Evolutionary conservation across 1,140 invertebrate genomes (phyloP), one percentile per base, ranked within the genome.

Genomic region (Penaeus indicus): DNA sequence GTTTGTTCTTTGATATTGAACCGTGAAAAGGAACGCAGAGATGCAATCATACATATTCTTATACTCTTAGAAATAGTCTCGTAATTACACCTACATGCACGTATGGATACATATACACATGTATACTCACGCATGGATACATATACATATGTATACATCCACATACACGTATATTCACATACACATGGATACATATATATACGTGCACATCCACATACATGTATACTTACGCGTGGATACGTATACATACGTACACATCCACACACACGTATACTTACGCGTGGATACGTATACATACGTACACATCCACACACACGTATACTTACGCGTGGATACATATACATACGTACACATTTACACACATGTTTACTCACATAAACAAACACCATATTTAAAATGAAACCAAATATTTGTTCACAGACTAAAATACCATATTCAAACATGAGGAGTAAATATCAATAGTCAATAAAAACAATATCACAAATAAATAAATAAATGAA

Each of bases 341-440:
- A 77, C 27, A 27, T 16, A 77, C 25, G 47, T 42, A 77, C 72
- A 77, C 72, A 77, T 42, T 38, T 42, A 77, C 72, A 27, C 72
- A 77, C 72, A 32, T 32, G 32, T 32, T 1, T 32, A 32, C 32
- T 32, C 32, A 32, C 32, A 32, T 32, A 32, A 32, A 32, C 32
- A 32, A 32, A 32, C 32, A 32, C 32, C 32, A 32, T 32, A 32
- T 32, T 32, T 2, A 32, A 32, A 32, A 32, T 32, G 32, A 32
- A 32, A 32, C 32, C 32, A 32, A 32, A 32, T 32, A 32, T 32
- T 32, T 32, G 32, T 32, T 32, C 32, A 32, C 1, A 32, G 32
- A 32, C 32, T 1, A 32, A 32, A 32, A 32, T 1, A 32, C 2
- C 32, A 32, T 32, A 32, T 32, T 32, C 2, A 32, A 32, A 32